phyloP scores from a whole-genome alignment of 2,888 invertebrate species.

The Agonopterix arenella region DNA sequence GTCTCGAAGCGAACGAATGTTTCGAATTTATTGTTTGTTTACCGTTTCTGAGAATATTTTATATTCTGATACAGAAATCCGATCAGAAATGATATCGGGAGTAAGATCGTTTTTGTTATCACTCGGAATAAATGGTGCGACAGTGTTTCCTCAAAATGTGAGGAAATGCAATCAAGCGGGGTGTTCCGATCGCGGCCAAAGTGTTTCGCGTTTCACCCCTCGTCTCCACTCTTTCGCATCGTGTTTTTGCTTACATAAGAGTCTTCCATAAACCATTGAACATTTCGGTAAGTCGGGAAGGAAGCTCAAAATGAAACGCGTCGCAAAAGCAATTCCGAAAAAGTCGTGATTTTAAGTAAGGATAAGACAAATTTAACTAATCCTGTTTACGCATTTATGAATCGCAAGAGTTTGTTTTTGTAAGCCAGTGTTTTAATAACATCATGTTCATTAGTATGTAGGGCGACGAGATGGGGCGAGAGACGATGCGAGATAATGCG shows the following conservation, averaged over 20 bases:
- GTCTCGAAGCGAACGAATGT: too few species aligned
- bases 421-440: too few species aligned
- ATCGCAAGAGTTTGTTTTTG: too few species aligned
- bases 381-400: too few species aligned
- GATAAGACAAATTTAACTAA: too few species aligned
- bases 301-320: too few species aligned
- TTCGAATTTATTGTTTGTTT: constrained; percentile 3
- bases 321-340: too few species aligned
- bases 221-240: neutral
- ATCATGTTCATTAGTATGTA: too few species aligned
- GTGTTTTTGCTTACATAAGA: neutral
- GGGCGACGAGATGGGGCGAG: too few species aligned
- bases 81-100: constrained; percentile 3
- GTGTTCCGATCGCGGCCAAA: constrained; percentile 3
- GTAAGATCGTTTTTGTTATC: constrained; percentile 7
- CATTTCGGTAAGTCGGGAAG: too few species aligned
- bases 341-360: too few species aligned
- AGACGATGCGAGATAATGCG: neutral
- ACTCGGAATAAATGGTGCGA: constrained; percentile 2
- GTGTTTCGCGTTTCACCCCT: constrained; percentile 1
- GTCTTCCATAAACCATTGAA: neutral
- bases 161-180: constrained; percentile 17
- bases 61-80: constrained; percentile 6
- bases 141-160: constrained; percentile 10
- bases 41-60: constrained; percentile 7